Percentiles rank a stretch among this genome's conserved stretches.
phyloP scores from a whole-genome alignment of 2,113 vertebrate species.

The Urocolius indicus region DNA sequence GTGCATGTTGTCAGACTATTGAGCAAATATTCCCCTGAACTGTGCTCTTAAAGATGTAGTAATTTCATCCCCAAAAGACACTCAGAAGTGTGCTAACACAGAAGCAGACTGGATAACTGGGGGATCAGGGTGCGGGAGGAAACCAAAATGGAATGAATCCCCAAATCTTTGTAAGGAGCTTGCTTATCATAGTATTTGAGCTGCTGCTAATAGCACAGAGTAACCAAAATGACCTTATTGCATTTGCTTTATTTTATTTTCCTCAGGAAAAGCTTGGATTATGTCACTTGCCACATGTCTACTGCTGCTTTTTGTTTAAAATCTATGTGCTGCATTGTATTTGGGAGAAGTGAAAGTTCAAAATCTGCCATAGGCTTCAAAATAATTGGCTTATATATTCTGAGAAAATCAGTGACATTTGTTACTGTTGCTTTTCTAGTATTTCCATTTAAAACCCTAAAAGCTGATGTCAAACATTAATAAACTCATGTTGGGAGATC shows the following conservation, averaged over 20 bases:
- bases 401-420: not conserved
- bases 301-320: not conserved
- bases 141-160: not conserved
- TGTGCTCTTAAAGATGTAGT: not conserved
- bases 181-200: not conserved
- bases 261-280: not conserved
- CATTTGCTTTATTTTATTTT: not conserved
- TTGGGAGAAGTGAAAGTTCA: not conserved
- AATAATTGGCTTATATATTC: not conserved
- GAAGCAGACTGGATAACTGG: not conserved
- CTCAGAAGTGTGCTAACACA: not conserved
- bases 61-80: not conserved
- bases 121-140: not conserved
- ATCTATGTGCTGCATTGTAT: not conserved
- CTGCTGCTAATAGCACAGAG: not conserved
- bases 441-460: not conserved
- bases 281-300: not conserved
- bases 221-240: not conserved
- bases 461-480: not conserved
- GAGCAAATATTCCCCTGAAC: not conserved
- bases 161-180: not conserved
- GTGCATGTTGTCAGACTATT: not conserved
- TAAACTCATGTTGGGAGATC: accelerated
- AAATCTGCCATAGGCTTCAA: not conserved
- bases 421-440: not conserved